A percentile compares a stretch with the other conserved stretches of the same genome.
phyloP scores from a whole-genome alignment of 2,888 invertebrate species.

The Hymenopus coronatus region DNA sequence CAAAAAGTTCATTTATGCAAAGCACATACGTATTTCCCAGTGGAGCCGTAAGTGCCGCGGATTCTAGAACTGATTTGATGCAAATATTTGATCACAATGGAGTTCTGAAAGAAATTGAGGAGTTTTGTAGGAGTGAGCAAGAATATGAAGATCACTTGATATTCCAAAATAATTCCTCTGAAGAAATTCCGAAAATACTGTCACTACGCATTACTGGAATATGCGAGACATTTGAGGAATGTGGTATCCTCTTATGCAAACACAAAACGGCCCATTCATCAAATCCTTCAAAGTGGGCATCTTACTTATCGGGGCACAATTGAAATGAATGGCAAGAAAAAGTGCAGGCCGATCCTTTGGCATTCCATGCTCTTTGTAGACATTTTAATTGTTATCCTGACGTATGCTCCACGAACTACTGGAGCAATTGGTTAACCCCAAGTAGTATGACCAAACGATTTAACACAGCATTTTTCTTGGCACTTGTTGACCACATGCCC shows the following conservation, averaged over 20 bases:
- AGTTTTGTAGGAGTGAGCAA: not conserved
- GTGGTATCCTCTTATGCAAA: slow-evolving; percentile 72
- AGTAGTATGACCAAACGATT: slow-evolving; percentile 54
- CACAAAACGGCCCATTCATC: not conserved
- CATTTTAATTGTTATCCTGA: slow-evolving; percentile 71
- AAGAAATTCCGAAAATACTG: slow-evolving; percentile 44
- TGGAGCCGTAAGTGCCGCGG: slow-evolving; percentile 67
- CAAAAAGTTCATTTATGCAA: slow-evolving; percentile 70
- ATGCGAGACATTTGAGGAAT: slow-evolving; percentile 87
- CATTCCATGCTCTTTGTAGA: slow-evolving; percentile 68
- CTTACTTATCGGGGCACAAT: slow-evolving; percentile 53
- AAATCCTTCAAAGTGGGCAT: slow-evolving; percentile 44
- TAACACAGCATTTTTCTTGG: slow-evolving; percentile 72
- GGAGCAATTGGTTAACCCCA: slow-evolving; percentile 83
- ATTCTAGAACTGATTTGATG: slow-evolving; percentile 68
- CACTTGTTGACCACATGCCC: slow-evolving; percentile 57
- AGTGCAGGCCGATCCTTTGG: slow-evolving; percentile 60
- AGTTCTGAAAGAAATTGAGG: not conserved
- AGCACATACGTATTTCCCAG: slow-evolving; percentile 85
- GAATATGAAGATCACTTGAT: not conserved
- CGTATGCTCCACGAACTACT: slow-evolving; percentile 73
- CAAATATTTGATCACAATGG: slow-evolving; percentile 52
- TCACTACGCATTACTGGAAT: slow-evolving; percentile 81
- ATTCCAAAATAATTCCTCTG: not conserved
- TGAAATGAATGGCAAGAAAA: slow-evolving; percentile 62